Base-by-base conservation (phyloP, 2,113 vertebrate species). In the Potamarius usumacintae region DNA sequence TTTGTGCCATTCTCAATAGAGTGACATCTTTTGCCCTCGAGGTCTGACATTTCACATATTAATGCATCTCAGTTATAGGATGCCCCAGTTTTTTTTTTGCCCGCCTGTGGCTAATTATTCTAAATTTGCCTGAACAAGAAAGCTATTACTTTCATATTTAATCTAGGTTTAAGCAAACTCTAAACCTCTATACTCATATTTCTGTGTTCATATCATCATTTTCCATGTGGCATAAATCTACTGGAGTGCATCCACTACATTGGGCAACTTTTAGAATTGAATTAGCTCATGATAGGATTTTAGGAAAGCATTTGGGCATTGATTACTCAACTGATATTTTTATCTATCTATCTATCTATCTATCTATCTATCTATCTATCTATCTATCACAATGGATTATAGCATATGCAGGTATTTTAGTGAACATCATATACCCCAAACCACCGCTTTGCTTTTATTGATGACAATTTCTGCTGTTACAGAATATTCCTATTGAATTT, bases 51-150 rank as follows among this genome's bases (percentile, higher is more conserved):
- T 83, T 67, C 48, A 52, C 57, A 83, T 83, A 12, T 30, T 58
- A 62, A 22, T 18, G 78, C 17, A 0, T 58, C 10, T 12, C 57
- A 42, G 22, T 27, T 52, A 27, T 15, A 27, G 6, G 22, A 52
- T 15, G 62, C 14, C 82, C 62, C 82, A 83, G 60, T n/a, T 83
- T 83, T 48, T 34, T 60, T 82, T 30, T 30, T 60, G 6, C 20
- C 42, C 7, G 62, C 42, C 20, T 82, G 80, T 63, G 80, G 80
- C 58, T 82, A 82, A 82, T 63, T 63, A 82, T 48, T 11, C 58
- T 65, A 65, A 81, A n/a, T 65, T 83, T 34, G 3, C 62, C 42
- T 27, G 18, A 83, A 52, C 22, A 7, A 52, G 60, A 83, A 67
- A 18, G 22, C 62, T 65, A 27, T 67, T 83, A 2, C 48, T 82